These are phyloP conservation scores for Todus mexicanus DNA, from an alignment of 2,797 vertebrate genomes.

Conservation along the genomic window DNA sequence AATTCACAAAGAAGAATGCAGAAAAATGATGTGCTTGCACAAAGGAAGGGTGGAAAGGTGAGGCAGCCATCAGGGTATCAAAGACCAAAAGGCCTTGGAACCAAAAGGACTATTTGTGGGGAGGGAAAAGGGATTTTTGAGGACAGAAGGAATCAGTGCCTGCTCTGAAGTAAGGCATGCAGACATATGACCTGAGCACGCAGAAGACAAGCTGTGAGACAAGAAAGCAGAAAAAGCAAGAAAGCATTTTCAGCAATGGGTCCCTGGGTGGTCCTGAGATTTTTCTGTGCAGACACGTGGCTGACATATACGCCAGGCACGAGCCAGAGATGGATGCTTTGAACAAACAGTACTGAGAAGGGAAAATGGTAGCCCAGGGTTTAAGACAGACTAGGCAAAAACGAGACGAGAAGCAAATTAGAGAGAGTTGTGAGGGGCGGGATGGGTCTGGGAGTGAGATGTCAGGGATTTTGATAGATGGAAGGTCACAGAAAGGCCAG, in stretches of 20 bases:
- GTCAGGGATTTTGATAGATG: neutral
- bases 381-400: neutral
- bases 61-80: neutral
- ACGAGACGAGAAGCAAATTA: neutral
- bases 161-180: neutral
- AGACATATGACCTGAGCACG: neutral
- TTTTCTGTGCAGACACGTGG: neutral
- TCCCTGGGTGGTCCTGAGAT: neutral
- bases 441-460: neutral
- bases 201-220: neutral
- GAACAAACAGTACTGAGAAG: neutral
- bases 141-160: neutral
- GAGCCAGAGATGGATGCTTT: neutral
- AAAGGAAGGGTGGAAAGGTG: neutral
- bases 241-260: neutral
- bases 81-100: neutral
- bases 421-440: neutral
- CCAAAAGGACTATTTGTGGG: neutral
- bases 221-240: neutral
- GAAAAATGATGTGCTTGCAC: neutral
- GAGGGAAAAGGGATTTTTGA: neutral
- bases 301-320: neutral
- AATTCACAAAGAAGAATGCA: neutral
- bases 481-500: constrained; percentile 31
- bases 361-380: neutral